A percentile compares a stretch with the other conserved stretches of the same genome.
These are phyloP conservation scores for Rhogogaster chlorosoma DNA, from an alignment of 2,888 invertebrate genomes.

Conservation along the genomic window DNA sequence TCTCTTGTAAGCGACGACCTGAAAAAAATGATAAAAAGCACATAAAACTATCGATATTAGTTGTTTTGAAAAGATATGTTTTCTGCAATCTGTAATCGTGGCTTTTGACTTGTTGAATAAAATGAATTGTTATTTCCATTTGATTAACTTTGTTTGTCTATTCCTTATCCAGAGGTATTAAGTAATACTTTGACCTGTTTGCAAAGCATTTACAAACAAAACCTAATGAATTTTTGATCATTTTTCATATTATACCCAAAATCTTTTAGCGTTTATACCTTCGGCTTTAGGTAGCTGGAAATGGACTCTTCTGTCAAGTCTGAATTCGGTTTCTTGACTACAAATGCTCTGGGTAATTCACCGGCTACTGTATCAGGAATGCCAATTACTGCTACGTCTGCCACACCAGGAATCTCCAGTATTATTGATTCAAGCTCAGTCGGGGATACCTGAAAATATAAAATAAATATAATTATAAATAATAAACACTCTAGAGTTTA, in stretches of 20 bases:
- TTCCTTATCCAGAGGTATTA: neutral
- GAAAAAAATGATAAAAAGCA: slow-evolving; percentile 49
- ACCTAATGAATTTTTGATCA: neutral
- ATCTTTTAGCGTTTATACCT: slow-evolving; percentile 66
- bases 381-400: slow-evolving; percentile 90
- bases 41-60: neutral
- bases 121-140: slow-evolving; percentile 10
- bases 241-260: neutral
- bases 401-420: slow-evolving; percentile 85
- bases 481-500: neutral
- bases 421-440: slow-evolving; percentile 91
- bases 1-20: slow-evolving; percentile 86
- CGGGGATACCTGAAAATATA: slow-evolving; percentile 86
- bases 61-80: neutral
- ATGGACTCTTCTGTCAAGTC: slow-evolving; percentile 81
- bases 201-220: neutral
- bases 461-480: neutral
- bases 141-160: neutral
- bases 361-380: slow-evolving; percentile 85
- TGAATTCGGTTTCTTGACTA: slow-evolving; percentile 82
- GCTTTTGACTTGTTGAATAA: neutral
- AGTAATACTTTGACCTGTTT: neutral
- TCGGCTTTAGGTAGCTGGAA: slow-evolving; percentile 81
- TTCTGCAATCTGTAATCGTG: neutral
- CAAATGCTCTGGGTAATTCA: slow-evolving; percentile 87